Conservation (phyloP, 2,888 invertebrate species). For the Elmis aenea region DNA sequence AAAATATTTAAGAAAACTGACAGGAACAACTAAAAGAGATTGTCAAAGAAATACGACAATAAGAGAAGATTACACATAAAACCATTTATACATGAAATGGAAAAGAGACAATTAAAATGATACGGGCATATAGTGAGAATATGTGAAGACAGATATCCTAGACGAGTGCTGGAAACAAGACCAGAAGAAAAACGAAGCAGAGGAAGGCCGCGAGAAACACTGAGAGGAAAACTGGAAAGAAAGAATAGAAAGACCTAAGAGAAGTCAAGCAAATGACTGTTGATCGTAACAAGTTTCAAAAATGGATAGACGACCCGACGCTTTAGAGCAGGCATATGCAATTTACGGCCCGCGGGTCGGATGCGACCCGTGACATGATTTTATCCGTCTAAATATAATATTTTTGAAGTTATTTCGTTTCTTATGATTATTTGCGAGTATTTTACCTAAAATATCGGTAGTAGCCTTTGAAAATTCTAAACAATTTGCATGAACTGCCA, state of each 20-base stretch:
- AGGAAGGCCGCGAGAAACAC: background rate
- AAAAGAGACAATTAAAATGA: slow-evolving; percentile 2
- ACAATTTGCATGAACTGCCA: too few species aligned
- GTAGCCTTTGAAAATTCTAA: too few species aligned
- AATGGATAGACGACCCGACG: slow-evolving; percentile 4
- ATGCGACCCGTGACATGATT: too few species aligned
- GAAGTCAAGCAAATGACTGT: background rate
- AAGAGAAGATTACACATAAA: background rate
- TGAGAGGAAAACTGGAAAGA: background rate
- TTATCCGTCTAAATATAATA: too few species aligned
- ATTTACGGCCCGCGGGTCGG: too few species aligned
- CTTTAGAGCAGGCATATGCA: too few species aligned
- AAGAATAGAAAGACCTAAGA: slow-evolving; percentile 2
- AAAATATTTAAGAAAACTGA: too few species aligned
- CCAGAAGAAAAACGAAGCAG: background rate
- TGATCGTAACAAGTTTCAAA: background rate
- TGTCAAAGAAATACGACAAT: too few species aligned
- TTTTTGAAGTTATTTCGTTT: too few species aligned
- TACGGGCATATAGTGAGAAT: slow-evolving; percentile 3
- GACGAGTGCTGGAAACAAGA: background rate
- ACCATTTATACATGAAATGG: background rate
- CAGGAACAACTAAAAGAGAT: too few species aligned
- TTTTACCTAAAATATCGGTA: too few species aligned
- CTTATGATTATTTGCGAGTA: too few species aligned
- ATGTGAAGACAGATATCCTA: slow-evolving; percentile 1